A percentile compares a stretch with the other conserved stretches of the same genome.
Conservation (phyloP, 1,140 invertebrate species). For the Zeugodacus cucurbitae region DNA sequence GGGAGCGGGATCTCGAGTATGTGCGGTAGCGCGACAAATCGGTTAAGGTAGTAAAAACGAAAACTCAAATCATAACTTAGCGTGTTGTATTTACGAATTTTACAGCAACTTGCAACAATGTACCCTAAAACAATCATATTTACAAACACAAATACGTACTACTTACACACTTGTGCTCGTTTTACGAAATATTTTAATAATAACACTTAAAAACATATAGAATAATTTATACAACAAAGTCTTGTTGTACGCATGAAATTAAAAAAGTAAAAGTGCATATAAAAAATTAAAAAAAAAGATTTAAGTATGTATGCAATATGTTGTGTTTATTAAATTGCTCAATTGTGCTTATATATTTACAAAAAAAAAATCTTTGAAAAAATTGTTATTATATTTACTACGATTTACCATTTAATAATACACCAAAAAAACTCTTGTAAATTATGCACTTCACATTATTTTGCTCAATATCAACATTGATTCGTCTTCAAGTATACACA, state of each 20-base stretch:
- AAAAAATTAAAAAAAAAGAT: background rate
- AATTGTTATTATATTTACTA: constrained; percentile 2
- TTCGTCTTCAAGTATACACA: background rate
- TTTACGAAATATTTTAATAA: background rate
- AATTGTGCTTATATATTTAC: background rate
- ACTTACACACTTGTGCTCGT: background rate
- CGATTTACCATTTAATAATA: background rate
- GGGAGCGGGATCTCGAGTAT: background rate
- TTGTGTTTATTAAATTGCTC: constrained; percentile 5
- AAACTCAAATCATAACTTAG: background rate
- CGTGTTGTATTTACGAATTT: constrained; percentile 37
- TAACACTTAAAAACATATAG: background rate
- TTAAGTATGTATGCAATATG: background rate
- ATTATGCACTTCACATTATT: background rate
- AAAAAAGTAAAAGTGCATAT: background rate
- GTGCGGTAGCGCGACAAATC: background rate
- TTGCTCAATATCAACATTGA: background rate
- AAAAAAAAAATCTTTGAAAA: constrained; percentile 11
- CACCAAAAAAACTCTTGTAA: too few species aligned
- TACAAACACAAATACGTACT: background rate
- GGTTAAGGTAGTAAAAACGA: background rate
- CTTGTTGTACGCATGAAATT: background rate
- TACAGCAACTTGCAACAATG: constrained; percentile 36
- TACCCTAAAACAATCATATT: constrained; percentile 41
- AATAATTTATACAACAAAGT: background rate